Evolutionary conservation across 1,140 invertebrate species (phyloP).

Genomic region (Lepidurus arcticus): DNA sequence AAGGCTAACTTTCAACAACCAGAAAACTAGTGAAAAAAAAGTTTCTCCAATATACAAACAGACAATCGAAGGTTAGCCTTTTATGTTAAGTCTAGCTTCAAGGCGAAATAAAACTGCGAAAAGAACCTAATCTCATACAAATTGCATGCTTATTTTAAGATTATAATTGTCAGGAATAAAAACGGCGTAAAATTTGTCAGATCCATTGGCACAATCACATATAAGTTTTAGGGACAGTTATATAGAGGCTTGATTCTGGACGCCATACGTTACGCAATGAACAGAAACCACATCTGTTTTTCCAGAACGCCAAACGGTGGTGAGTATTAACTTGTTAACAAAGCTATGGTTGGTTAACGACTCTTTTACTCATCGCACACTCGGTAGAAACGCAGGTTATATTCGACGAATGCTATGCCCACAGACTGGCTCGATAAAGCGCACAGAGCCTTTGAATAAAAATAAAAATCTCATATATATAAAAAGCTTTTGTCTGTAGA

Average conservation of each 20-base stretch:
- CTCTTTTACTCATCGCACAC: slow-evolving; percentile 52
- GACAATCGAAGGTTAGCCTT: background rate
- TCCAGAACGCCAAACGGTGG: background rate
- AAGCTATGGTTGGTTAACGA: background rate
- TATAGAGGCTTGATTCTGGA: background rate
- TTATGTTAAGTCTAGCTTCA: no score
- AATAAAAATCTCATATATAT: slow-evolving; percentile 34
- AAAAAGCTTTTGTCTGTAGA: background rate
- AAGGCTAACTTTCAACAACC: background rate
- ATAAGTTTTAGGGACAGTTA: background rate
- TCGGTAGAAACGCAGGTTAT: slow-evolving; percentile 56
- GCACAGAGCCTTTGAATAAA: slow-evolving; percentile 50
- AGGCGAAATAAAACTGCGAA: no score
- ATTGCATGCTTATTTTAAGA: background rate
- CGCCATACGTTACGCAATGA: background rate
- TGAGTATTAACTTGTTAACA: slow-evolving; percentile 8
- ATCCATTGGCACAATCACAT: slow-evolving; percentile 21
- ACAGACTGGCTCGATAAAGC: slow-evolving; percentile 43
- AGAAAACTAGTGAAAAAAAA: background rate
- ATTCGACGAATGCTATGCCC: slow-evolving; percentile 52
- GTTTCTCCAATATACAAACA: background rate
- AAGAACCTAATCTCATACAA: no score
- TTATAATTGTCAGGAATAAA: background rate
- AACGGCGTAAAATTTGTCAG: slow-evolving; percentile 10
- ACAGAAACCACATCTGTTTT: background rate